Evolutionary conservation across 2,113 vertebrate species (phyloP).

Genomic region (Prolemur simus): DNA sequence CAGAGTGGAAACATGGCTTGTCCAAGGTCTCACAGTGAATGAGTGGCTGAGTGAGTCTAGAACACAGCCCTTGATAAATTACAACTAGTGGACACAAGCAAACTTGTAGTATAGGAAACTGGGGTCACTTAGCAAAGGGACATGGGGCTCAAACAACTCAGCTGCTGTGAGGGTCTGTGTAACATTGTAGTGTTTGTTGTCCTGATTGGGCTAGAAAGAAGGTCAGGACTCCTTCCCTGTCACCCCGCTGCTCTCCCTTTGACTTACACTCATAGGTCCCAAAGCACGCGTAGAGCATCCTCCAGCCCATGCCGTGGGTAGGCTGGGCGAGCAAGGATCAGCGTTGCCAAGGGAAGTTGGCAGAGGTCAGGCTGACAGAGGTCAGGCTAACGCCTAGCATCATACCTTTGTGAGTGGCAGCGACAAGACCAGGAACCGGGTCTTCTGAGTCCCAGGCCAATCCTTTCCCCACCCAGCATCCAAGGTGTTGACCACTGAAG

Average conservation of each 20-base stretch:
- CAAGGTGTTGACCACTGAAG: background rate
- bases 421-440: background rate
- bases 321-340: background rate
- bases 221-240: background rate
- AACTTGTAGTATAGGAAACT: background rate
- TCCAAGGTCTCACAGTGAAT: background rate
- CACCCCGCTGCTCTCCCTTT: background rate
- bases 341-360: background rate
- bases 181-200: background rate
- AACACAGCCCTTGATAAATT: background rate
- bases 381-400: background rate
- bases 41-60: background rate
- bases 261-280: background rate
- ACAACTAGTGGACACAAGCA: background rate
- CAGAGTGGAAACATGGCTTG: background rate
- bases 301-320: background rate
- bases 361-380: background rate
- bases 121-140: background rate
- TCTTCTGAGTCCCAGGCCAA: background rate
- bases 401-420: background rate
- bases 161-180: background rate
- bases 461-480: background rate
- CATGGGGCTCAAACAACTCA: background rate
- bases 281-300: background rate
- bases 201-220: background rate